Percentiles rank a stretch among this genome's conserved stretches.
These are phyloP conservation scores for Pardalotus punctatus DNA, from an alignment of 2,113 vertebrate species.

Conservation along the genomic window DNA sequence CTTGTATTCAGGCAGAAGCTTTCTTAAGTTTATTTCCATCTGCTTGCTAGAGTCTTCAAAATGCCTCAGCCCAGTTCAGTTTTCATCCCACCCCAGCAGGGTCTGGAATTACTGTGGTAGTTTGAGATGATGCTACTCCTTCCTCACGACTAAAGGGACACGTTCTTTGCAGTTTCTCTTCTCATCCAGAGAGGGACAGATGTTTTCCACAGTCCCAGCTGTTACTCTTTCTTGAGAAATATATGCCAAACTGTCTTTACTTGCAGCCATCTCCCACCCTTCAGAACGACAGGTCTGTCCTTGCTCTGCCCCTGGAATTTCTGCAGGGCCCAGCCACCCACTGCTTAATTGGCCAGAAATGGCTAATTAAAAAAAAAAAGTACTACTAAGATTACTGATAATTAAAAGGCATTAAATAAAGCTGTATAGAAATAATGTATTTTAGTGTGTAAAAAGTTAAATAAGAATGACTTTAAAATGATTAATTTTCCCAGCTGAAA, in stretches of 20 bases:
- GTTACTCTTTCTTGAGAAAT: background rate
- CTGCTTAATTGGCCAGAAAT: background rate
- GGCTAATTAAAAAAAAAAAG: background rate
- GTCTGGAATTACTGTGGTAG: background rate
- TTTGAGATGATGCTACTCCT: background rate
- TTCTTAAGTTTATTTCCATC: background rate
- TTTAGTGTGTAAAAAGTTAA: background rate
- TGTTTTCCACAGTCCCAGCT: background rate
- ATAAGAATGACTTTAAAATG: background rate
- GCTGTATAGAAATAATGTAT: background rate
- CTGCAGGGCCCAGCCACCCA: background rate
- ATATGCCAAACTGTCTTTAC: background rate
- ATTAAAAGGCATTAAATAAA: background rate
- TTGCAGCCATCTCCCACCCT: background rate
- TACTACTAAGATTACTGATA: background rate
- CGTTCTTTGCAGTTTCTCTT: background rate
- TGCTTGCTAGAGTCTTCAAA: background rate
- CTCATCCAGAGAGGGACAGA: background rate
- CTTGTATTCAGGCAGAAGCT: background rate
- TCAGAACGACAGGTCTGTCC: background rate
- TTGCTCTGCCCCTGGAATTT: background rate
- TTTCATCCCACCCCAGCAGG: background rate
- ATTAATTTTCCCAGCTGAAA: background rate
- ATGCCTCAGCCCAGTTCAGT: background rate
- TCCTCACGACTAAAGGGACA: background rate